Evolutionary conservation across 1,140 invertebrate species (phyloP).

Genomic region (Camponotus floridanus): DNA sequence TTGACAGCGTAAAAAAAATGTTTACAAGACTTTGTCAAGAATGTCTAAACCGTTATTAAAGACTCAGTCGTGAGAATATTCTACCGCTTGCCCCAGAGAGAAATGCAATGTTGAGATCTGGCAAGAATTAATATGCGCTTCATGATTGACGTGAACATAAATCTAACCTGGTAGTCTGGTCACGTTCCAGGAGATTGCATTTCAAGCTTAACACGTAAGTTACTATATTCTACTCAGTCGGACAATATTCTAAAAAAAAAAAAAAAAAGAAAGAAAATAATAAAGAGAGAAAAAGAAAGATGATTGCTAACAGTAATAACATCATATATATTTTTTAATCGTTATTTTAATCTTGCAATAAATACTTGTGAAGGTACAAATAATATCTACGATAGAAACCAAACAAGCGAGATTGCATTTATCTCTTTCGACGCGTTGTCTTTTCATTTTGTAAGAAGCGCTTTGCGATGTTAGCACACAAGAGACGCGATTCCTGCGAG

Average conservation of each 20-base stretch:
- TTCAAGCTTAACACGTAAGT: slow-evolving; percentile 59
- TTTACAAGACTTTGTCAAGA: slow-evolving; percentile 15
- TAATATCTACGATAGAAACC: neutral
- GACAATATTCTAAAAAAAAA: slow-evolving; percentile 33
- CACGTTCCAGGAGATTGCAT: slow-evolving; percentile 56
- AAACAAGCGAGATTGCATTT: slow-evolving; percentile 1
- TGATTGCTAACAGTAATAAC: neutral
- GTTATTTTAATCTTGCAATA: slow-evolving; percentile 5
- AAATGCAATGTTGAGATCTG: slow-evolving; percentile 45
- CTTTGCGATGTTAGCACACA: neutral
- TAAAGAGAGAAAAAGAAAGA: too few species aligned
- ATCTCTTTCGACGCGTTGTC: neutral
- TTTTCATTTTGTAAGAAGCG: neutral
- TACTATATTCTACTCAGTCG: slow-evolving; percentile 16
- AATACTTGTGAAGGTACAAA: neutral
- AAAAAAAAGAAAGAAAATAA: neutral
- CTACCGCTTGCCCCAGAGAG: slow-evolving; percentile 1
- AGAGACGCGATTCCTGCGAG: slow-evolving; percentile 1
- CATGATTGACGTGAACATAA: slow-evolving; percentile 61
- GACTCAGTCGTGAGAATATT: slow-evolving; percentile 34
- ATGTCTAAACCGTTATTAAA: slow-evolving; percentile 46
- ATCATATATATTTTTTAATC: slow-evolving; percentile 3
- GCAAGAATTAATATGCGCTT: slow-evolving; percentile 60
- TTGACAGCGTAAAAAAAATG: slow-evolving; percentile 30
- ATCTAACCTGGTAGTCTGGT: slow-evolving; percentile 61